phyloP scores from a whole-genome alignment of 2,888 invertebrate species.

The Drosophila stalkeri region DNA sequence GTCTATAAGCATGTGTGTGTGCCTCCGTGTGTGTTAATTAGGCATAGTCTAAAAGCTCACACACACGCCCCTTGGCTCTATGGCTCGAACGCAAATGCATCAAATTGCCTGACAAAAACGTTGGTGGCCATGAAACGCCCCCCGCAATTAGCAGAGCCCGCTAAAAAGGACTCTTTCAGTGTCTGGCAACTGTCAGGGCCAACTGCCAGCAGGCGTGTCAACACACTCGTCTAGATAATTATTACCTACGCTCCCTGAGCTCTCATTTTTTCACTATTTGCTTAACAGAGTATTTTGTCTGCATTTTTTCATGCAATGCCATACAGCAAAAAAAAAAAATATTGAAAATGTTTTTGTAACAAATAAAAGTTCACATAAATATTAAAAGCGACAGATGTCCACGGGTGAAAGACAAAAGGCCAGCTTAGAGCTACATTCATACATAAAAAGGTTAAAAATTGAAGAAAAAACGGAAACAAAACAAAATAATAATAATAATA shows the following conservation, averaged over 20 bases:
- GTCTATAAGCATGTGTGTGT: conserved; percentile 24
- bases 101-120: conserved; percentile 72
- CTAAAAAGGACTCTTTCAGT: conserved; percentile 51
- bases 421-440: conserved; percentile 54
- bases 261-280: conserved; percentile 14
- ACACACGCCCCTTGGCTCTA: conserved; percentile 64
- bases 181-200: conserved; percentile 56
- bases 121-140: conserved; percentile 57
- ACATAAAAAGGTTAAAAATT: not conserved
- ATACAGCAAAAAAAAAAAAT: conserved; percentile 32
- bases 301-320: conserved; percentile 46
- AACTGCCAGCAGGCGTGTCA: conserved; percentile 56
- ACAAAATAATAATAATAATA: not conserved
- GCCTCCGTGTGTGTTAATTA: conserved; percentile 69
- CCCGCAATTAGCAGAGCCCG: conserved; percentile 34
- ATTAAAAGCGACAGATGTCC: conserved; percentile 68
- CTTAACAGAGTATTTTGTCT: conserved; percentile 10
- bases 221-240: conserved; percentile 63
- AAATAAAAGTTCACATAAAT: conserved; percentile 64
- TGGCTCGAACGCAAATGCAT: conserved; percentile 63
- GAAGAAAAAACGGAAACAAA: conserved; percentile 11
- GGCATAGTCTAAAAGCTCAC: conserved; percentile 55
- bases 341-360: conserved; percentile 48
- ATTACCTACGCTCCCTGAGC: conserved; percentile 37
- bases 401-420: conserved; percentile 50